These are phyloP conservation scores for Suncus etruscus DNA, from an alignment of 2,113 vertebrate genomes.

Conservation along the genomic window DNA sequence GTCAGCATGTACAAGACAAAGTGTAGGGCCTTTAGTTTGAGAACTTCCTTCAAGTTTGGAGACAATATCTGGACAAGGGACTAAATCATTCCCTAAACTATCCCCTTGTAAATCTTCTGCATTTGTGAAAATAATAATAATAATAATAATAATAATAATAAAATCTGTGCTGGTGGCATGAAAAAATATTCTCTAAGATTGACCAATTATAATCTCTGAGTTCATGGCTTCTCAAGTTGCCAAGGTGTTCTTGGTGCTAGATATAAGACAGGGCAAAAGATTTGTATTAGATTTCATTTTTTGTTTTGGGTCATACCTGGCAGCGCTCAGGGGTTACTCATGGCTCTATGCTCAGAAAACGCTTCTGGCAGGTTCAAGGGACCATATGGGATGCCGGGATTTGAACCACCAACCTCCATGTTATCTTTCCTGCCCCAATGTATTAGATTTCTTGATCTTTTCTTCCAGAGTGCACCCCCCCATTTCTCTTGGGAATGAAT, in stretches of 20 bases:
- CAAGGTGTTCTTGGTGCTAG: not conserved
- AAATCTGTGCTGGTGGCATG: no score
- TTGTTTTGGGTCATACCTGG: no score
- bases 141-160: no score
- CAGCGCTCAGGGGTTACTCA: no score
- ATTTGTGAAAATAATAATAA: no score
- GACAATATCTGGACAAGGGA: not conserved
- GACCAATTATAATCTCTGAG: not conserved
- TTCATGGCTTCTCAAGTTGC: not conserved
- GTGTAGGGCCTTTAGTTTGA: not conserved
- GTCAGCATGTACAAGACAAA: not conserved
- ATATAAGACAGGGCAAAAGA: not conserved
- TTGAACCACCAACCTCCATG: no score
- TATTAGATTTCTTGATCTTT: not conserved
- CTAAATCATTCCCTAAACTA: not conserved
- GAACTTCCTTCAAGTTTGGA: not conserved
- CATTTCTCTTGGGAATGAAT: not conserved
- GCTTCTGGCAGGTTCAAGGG: no score
- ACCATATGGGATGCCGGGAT: no score
- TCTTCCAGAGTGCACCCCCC: not conserved
- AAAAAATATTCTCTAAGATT: not conserved
- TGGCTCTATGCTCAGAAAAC: no score
- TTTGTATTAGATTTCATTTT: not conserved
- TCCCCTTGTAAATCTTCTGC: no score
- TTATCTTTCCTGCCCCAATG: no score